Evolutionary conservation across 2,797 vertebrate genomes (phyloP).

Genomic region (Lepilemur ruficaudatus): DNA sequence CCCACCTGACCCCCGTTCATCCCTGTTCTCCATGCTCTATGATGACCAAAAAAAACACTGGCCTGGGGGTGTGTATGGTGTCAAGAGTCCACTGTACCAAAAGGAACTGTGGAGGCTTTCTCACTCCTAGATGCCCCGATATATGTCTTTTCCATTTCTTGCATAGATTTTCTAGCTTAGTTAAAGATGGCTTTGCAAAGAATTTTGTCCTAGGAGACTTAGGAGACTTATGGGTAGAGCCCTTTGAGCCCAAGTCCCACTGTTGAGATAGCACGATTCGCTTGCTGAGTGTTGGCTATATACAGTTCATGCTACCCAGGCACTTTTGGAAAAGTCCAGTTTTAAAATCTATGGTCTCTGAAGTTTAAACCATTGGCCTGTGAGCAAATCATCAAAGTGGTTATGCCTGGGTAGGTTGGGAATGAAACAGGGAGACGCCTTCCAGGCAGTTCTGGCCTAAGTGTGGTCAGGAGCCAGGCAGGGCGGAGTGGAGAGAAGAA

Average conservation of each 20-base stretch:
- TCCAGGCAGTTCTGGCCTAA: background rate
- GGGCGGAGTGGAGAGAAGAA: background rate
- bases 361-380: background rate
- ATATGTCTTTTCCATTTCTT: background rate
- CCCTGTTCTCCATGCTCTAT: background rate
- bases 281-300: slow-evolving; percentile 5
- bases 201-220: background rate
- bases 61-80: rapidly evolving
- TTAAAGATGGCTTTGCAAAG: slow-evolving; percentile 23
- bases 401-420: background rate
- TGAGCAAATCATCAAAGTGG: background rate
- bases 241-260: background rate
- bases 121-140: background rate
- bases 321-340: background rate
- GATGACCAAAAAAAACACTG: background rate
- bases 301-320: background rate
- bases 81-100: background rate
- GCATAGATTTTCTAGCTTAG: background rate
- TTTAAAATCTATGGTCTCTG: background rate
- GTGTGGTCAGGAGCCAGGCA: background rate
- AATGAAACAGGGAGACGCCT: background rate
- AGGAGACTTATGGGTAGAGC: background rate
- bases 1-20: background rate
- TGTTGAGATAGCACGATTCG: background rate
- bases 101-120: background rate